phyloP scores from a whole-genome alignment of 2,113 vertebrate species.

The Saguinus midas region DNA sequence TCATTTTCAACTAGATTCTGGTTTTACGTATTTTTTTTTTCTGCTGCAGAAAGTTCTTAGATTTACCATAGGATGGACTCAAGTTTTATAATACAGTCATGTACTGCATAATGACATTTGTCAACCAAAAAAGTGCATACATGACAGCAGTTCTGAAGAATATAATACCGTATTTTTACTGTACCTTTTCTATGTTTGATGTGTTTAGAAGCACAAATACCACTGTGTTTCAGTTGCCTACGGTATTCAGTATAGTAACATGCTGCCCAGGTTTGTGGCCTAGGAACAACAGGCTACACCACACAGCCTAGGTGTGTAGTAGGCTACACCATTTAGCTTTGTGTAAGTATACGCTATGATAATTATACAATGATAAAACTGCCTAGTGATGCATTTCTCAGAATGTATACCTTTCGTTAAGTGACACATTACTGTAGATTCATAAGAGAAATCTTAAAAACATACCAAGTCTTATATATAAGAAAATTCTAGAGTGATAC shows the following conservation, averaged over 20 bases:
- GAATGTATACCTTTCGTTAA: not conserved
- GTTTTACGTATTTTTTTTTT: not conserved
- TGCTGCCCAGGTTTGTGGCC: not conserved
- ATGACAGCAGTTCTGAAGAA: not conserved
- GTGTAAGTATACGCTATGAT: not conserved
- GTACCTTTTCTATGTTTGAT: not conserved
- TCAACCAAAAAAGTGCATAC: not conserved
- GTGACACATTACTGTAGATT: not conserved
- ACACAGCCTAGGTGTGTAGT: not conserved
- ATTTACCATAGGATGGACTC: not conserved
- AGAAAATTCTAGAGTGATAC: not conserved
- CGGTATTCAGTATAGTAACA: not conserved
- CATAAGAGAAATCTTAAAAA: not conserved
- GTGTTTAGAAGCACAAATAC: not conserved
- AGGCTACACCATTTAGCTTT: not conserved
- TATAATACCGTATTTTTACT: not conserved
- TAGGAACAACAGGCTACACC: not conserved
- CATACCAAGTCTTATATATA: not conserved
- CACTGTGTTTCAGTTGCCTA: not conserved
- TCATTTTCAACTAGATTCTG: constrained; percentile 17
- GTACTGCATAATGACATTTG: not conserved
- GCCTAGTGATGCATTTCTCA: not conserved
- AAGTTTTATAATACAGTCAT: not conserved
- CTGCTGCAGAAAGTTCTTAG: not conserved
- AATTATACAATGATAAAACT: not conserved